Evolutionary conservation across 2,888 invertebrate species (phyloP).

Genomic region (Epistrophella euchroma): DNA sequence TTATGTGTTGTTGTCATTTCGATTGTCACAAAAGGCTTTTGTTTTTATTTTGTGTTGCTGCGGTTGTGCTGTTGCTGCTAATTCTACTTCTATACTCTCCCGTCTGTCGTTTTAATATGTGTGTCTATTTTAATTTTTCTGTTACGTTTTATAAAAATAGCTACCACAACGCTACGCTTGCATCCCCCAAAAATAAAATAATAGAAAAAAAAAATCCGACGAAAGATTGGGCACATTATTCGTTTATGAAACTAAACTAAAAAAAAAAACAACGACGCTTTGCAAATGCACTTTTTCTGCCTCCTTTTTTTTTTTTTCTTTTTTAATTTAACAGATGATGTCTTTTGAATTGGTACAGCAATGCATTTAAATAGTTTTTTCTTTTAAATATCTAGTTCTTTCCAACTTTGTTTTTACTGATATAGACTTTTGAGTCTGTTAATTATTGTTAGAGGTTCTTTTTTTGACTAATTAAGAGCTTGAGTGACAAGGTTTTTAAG

Average conservation of each 20-base stretch:
- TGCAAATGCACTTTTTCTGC: constrained; percentile 52
- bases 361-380: constrained; percentile 6
- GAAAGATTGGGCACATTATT: constrained; percentile 25
- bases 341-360: background rate
- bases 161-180: background rate
- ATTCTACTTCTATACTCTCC: background rate
- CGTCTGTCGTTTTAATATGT: constrained; percentile 25
- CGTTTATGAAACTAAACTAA: constrained; percentile 6
- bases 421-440: background rate
- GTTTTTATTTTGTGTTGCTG: constrained; percentile 42
- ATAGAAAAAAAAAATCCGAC: constrained; percentile 37
- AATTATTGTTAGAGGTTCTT: background rate
- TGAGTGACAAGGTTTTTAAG: constrained; percentile 5
- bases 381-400: background rate
- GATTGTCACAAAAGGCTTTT: constrained; percentile 64
- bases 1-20: constrained; percentile 49
- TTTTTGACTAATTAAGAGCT: background rate
- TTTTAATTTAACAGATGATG: constrained; percentile 13
- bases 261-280: constrained; percentile 32
- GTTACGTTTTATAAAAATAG: constrained; percentile 58
- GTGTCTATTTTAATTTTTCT: constrained; percentile 54
- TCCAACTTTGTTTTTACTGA: background rate
- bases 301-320: background rate
- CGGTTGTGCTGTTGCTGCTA: background rate
- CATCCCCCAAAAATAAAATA: constrained; percentile 57